These are phyloP conservation scores for Pavo muticus DNA, from an alignment of 2,113 vertebrate genomes.

Conservation along the genomic window DNA sequence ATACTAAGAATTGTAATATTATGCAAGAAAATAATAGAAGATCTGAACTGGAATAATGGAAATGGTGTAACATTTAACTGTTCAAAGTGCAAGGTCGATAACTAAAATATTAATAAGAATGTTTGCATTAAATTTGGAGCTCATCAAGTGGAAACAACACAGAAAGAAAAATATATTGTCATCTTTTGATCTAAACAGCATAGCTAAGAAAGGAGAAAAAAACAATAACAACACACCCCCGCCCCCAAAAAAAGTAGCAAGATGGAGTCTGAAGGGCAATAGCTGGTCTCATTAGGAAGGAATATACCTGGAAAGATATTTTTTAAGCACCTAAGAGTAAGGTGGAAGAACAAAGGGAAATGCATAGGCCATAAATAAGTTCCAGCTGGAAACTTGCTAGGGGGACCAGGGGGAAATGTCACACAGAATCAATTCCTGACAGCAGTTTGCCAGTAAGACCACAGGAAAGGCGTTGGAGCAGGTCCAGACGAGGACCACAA, in stretches of 20 bases:
- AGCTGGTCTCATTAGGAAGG: neutral
- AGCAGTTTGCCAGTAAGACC: neutral
- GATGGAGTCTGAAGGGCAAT: neutral
- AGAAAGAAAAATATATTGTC: neutral
- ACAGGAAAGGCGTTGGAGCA: too few species aligned
- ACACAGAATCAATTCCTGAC: neutral
- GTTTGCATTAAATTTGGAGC: slow-evolving; percentile 63
- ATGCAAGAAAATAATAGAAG: neutral
- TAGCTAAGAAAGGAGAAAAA: neutral
- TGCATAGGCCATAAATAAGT: neutral
- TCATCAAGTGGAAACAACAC: slow-evolving; percentile 33
- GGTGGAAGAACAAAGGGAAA: neutral
- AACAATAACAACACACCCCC: too few species aligned
- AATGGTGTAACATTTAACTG: slow-evolving; percentile 43
- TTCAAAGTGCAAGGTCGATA: slow-evolving; percentile 59
- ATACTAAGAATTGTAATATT: slow-evolving; percentile 35
- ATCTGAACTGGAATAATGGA: slow-evolving; percentile 11
- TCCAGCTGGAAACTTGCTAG: neutral
- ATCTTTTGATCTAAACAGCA: slow-evolving; percentile 7
- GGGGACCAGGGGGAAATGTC: accelerated
- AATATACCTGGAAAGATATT: neutral
- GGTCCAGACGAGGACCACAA: neutral
- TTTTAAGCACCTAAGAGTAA: neutral
- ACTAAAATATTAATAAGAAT: slow-evolving; percentile 9
- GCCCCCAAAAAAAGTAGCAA: neutral